Percentiles rank a stretch among this genome's conserved stretches.
Evolutionary conservation across 2,113 vertebrate species (phyloP).

Genomic region (Mystacornis crossleyi): DNA sequence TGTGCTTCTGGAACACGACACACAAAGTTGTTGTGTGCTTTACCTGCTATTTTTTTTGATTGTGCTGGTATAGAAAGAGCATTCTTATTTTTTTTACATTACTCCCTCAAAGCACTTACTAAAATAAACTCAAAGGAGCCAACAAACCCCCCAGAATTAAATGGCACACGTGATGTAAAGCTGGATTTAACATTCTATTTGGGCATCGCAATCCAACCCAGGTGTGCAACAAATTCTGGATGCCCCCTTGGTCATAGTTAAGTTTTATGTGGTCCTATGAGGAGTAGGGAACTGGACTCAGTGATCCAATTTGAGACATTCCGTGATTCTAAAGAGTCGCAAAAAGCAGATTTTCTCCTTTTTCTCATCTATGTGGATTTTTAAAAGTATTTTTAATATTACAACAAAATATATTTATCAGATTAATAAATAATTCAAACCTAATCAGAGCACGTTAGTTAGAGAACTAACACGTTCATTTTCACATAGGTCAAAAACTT

Average conservation of each 20-base stretch:
- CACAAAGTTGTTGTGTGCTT: neutral
- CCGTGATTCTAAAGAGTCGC: neutral
- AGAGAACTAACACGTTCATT: neutral
- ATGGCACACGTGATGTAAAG: neutral
- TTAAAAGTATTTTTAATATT: neutral
- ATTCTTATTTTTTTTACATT: neutral
- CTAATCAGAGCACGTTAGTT: neutral
- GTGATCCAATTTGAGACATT: rapidly evolving
- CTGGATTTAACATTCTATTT: neutral
- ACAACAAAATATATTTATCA: neutral
- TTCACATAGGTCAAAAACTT: rapidly evolving
- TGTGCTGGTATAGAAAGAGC: neutral
- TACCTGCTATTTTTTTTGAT: neutral
- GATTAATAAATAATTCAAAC: neutral
- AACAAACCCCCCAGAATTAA: neutral
- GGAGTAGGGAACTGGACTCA: neutral
- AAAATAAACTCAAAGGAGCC: neutral
- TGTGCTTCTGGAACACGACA: neutral
- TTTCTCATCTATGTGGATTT: too few relatives aligned
- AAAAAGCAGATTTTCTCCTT: neutral
- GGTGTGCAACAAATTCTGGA: neutral
- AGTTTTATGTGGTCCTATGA: neutral
- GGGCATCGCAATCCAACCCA: neutral
- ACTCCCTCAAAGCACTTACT: neutral
- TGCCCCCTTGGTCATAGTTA: neutral